Evolutionary conservation across 2,113 vertebrate species (phyloP).

Genomic region (Litocranius walleri): DNA sequence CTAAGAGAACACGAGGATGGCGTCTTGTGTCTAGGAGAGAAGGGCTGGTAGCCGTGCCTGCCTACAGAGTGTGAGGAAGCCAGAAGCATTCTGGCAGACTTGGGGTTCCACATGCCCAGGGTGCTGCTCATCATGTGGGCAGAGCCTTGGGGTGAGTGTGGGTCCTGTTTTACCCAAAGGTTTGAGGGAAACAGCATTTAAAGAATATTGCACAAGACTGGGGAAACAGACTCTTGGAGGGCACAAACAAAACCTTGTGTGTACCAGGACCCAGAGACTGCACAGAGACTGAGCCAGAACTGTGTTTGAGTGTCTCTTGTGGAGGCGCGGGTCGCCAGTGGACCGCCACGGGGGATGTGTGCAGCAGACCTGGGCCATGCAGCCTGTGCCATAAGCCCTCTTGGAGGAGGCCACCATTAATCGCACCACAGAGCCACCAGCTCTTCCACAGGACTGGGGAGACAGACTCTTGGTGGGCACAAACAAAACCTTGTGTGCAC

Average conservation of each 20-base stretch:
- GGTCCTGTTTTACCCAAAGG: not conserved
- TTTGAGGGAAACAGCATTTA: not conserved
- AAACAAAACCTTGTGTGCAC: fast-evolving
- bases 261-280: not conserved
- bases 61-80: fast-evolving
- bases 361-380: not conserved
- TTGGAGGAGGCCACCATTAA: not conserved
- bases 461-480: not conserved
- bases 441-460: not conserved
- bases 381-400: not conserved
- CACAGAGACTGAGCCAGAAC: not conserved
- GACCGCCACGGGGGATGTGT: not conserved
- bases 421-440: fast-evolving
- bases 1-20: not conserved
- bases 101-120: not conserved
- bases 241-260: not conserved
- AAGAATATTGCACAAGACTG: not conserved
- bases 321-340: not conserved
- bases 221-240: not conserved
- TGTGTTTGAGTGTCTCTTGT: not conserved
- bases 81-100: not conserved
- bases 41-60: not conserved
- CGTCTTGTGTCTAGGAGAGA: not conserved
- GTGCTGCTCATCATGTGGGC: fast-evolving
- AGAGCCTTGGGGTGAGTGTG: not conserved